Conservation (phyloP, 1,140 invertebrate species). For the Orchesella cincta region DNA sequence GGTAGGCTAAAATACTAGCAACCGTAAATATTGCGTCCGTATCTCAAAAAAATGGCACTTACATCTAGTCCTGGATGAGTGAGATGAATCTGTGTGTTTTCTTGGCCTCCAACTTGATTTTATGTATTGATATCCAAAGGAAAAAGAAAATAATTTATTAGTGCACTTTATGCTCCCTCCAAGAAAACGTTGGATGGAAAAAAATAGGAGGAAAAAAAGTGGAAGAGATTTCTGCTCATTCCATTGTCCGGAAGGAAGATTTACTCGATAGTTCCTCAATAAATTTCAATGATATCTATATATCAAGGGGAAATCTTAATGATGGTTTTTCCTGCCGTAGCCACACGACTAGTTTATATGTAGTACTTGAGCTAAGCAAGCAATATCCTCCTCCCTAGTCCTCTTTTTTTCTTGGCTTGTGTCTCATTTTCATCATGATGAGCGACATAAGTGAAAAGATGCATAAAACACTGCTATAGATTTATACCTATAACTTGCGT, state of each 20-base stretch:
- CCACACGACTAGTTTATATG: no score
- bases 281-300: conserved; percentile 24
- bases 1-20: neutral
- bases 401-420: no score
- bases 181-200: neutral
- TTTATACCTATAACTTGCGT: no score
- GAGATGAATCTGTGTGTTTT: neutral
- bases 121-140: neutral
- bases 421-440: no score
- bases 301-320: neutral
- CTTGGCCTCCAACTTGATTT: neutral
- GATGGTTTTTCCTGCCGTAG: neutral
- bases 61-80: no score
- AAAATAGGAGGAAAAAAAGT: neutral
- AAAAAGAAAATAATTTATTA: neutral
- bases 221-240: neutral
- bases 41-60: neutral
- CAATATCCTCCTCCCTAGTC: no score
- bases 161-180: neutral
- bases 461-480: no score
- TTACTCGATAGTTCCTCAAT: conserved; percentile 13
- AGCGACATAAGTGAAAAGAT: neutral
- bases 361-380: no score
- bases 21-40: neutral
- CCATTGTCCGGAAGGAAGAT: neutral